Conservation (phyloP, 2,113 vertebrate species). For the Clarias magur region DNA sequence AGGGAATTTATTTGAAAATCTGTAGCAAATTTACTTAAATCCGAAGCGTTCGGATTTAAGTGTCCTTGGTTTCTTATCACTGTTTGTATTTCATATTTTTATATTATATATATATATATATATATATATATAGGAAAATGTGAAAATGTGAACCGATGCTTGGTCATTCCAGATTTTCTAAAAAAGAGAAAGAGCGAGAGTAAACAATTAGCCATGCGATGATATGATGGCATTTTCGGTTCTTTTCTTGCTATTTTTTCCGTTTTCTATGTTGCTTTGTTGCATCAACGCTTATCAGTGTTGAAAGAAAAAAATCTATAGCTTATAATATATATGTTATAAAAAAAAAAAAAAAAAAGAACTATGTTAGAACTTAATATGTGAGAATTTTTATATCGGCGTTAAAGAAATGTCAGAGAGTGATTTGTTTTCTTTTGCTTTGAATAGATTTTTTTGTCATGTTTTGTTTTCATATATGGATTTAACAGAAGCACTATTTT, state of each 20-base stretch:
- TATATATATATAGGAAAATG: slow-evolving; percentile 29
- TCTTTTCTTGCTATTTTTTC: slow-evolving; percentile 35
- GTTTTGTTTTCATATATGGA: slow-evolving; percentile 42
- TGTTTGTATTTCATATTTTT: slow-evolving; percentile 69
- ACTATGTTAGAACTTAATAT: slow-evolving; percentile 37
- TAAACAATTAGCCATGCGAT: slow-evolving; percentile 43
- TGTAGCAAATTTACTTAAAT: slow-evolving; percentile 64
- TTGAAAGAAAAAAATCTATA: slow-evolving; percentile 41
- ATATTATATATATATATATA: slow-evolving; percentile 40
- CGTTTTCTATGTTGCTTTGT: slow-evolving; percentile 51
- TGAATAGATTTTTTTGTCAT: neutral
- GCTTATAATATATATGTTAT: slow-evolving; percentile 16
- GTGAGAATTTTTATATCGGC: slow-evolving; percentile 58
- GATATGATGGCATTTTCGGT: slow-evolving; percentile 31
- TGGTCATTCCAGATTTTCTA: slow-evolving; percentile 56
- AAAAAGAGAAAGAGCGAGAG: slow-evolving; percentile 23
- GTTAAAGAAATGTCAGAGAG: slow-evolving; percentile 46
- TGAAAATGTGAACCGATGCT: slow-evolving; percentile 49
- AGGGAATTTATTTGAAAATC: slow-evolving; percentile 49
- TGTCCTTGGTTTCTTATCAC: slow-evolving; percentile 57
- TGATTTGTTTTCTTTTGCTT: neutral
- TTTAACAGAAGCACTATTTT: slow-evolving; percentile 61
- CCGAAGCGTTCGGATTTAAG: slow-evolving; percentile 41
- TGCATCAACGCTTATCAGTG: slow-evolving; percentile 46
- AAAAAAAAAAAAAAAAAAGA: slow-evolving; percentile 3